Base-by-base conservation (phyloP, 2,888 invertebrate genomes). In the Sinelater perroti region DNA sequence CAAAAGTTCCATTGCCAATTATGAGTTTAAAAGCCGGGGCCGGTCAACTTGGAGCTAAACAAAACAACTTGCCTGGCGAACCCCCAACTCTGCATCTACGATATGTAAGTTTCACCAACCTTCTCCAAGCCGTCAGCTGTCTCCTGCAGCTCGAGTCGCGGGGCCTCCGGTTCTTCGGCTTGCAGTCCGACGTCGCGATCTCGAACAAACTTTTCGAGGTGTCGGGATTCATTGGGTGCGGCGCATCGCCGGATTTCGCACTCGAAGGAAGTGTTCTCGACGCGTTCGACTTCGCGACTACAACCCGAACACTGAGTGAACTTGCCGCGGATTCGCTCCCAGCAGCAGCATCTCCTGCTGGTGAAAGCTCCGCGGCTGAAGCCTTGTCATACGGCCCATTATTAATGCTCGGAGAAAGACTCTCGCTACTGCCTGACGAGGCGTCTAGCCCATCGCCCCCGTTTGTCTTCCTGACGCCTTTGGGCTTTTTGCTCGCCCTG, bases 51-150 rank as follows among this genome's bases (percentile, higher is more conserved):
- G 14, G 35, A 46, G 30, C 20, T 45, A 16, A 45, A 45, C 18
- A 10, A 13, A 7, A 33, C 10, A 17, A 16, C 10, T 20, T 20
- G 5, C 21, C 18, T 8, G 36, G n/a, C n/a, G n/a, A n/a, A n/a
- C n/a, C n/a, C n/a, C n/a, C n/a, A n/a, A n/a, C n/a, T n/a, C n/a
- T n/a, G n/a, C n/a, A n/a, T n/a, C n/a, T n/a, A n/a, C n/a, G n/a
- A n/a, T n/a, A n/a, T n/a, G n/a, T n/a, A 45, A 13, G 17, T 16
- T 36, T 36, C 44, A 56, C 63, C 56, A 63, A 65, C 65, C 65
- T 65, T 65, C 42, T 53, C 47, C 38, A 54, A 52, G 36, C 55
- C 56, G 42, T 61, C 56, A 45, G 52, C 49, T 58, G 40, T 59
- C 36, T 51, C 33, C 36, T 45, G 21, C 24, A 16, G 18, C 51